These are phyloP conservation scores for Augiades crinisus DNA, from an alignment of 2,888 invertebrate genomes.

Conservation along the genomic window DNA sequence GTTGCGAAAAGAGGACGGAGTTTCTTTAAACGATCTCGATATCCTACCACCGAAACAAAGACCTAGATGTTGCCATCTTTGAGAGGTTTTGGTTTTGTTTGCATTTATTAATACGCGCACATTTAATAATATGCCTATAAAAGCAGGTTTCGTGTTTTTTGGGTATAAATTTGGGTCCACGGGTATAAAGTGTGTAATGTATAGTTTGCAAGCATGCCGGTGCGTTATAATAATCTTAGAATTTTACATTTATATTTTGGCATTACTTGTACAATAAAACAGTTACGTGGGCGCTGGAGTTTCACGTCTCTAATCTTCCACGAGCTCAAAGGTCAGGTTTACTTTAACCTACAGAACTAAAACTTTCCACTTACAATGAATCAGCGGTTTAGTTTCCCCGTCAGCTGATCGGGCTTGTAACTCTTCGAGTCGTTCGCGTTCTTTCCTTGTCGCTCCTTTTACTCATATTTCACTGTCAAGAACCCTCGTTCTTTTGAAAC, in stretches of 20 bases:
- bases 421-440: constrained; percentile 4
- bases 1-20: constrained; percentile 22
- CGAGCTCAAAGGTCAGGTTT: constrained; percentile 17
- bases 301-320: constrained; percentile 8
- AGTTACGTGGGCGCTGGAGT: constrained; percentile 1
- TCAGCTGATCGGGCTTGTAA: background rate
- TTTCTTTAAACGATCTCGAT: constrained; percentile 31
- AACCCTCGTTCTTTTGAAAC: background rate
- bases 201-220: background rate
- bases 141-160: background rate
- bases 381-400: constrained; percentile 19
- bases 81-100: background rate
- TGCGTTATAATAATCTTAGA: too few relatives aligned
- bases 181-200: background rate
- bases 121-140: background rate
- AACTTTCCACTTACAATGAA: constrained; percentile 19
- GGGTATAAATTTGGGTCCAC: too few relatives aligned
- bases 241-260: background rate
- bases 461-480: background rate
- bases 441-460: background rate
- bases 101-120: background rate
- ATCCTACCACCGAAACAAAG: constrained; percentile 28
- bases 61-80: background rate
- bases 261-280: background rate
- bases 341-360: constrained; percentile 9